Percentiles rank a stretch among this genome's conserved stretches.
These are phyloP conservation scores for Hippocampus kuda DNA, from an alignment of 2,797 vertebrate species.

Conservation along the genomic window DNA sequence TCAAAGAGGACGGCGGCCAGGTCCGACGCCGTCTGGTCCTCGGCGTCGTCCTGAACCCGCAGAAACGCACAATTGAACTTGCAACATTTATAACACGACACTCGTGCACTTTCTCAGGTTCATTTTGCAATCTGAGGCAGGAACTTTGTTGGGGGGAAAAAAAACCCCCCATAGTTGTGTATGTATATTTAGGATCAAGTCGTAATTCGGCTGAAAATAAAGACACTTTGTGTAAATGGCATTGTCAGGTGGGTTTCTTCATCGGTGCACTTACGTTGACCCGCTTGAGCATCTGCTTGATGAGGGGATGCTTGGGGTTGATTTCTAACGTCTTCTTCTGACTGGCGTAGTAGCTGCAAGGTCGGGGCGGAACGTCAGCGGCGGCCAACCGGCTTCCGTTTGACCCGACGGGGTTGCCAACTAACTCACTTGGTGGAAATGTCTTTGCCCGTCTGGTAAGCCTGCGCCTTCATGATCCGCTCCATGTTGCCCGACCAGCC, in stretches of 20 bases:
- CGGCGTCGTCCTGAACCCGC: constrained; percentile 71
- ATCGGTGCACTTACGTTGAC: constrained; percentile 69
- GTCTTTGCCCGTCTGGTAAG: constrained; percentile 97
- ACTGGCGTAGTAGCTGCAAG: constrained; percentile 87
- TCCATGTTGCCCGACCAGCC: constrained; percentile 99
- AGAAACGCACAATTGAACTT: background rate
- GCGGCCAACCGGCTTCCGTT: too few species aligned
- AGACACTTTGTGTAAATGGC: too few species aligned
- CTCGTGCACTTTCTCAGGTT: too few species aligned
- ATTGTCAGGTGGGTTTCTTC: too few species aligned
- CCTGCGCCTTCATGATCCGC: constrained; percentile 98
- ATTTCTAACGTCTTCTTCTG: constrained; percentile 98
- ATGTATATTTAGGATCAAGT: too few species aligned
- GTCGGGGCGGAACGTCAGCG: background rate
- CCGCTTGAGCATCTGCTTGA: constrained; percentile 87
- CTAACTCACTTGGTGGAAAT: constrained; percentile 88
- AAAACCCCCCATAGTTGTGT: too few species aligned
- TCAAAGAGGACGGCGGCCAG: constrained; percentile 90
- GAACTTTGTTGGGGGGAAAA: too few species aligned
- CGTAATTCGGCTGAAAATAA: too few species aligned
- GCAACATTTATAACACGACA: too few species aligned
- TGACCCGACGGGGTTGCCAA: too few species aligned
- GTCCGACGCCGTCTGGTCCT: constrained; percentile 87
- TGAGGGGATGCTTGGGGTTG: constrained; percentile 92
- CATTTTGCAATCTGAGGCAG: too few species aligned